Base-by-base conservation (phyloP, 2,888 invertebrate species). In the Brachynemurus nebulosus region DNA sequence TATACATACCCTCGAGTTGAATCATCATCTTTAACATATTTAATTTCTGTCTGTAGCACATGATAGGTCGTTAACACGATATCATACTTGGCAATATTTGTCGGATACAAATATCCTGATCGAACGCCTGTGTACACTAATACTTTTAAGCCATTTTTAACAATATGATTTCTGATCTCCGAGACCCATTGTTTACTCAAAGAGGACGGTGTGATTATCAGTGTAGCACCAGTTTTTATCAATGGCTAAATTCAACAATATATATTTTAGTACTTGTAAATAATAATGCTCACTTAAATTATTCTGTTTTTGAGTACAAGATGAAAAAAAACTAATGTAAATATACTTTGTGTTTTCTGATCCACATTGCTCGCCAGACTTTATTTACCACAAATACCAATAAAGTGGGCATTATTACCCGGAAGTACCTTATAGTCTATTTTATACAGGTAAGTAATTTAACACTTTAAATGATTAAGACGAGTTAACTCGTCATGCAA, bases 51-150 rank as follows among this genome's bases (percentile, higher is more conserved):
- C 36, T 73, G 64, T 2, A 86, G 62, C 0, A 75, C 71, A 49
- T 65, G 69, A 56, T 85, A 86, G 1, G 84, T 80, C 0, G 80
- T 81, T 8, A 86, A 65, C 1, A 86, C 77, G 30, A 86, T 65
- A 58, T 86, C 83, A 54, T 77, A 78, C 5, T 69, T 55, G 5
- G 74, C 72, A 44, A 86, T 61, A 34, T 70, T 64, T 7, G 61
- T 61, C 0, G 85, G 85, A 58, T 78, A 76, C 20, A 76, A 61
- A 51, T 71, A 76, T 17, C 70, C 69, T 43, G 66, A 62, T 19
- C 52, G 51, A 19, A 54, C 49, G 2, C 71, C 73, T 30, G 66
- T 66, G 54, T 78, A 78, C 12, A 68, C 56, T 4, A 74, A 55
- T n/a, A 77, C 68, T 44, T 62, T 67, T 1, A 76, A 55, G 23